A percentile compares a stretch with the other conserved stretches of the same genome.
phyloP scores from a whole-genome alignment of 2,888 invertebrate species.

The Meiosimyza platycephala region DNA sequence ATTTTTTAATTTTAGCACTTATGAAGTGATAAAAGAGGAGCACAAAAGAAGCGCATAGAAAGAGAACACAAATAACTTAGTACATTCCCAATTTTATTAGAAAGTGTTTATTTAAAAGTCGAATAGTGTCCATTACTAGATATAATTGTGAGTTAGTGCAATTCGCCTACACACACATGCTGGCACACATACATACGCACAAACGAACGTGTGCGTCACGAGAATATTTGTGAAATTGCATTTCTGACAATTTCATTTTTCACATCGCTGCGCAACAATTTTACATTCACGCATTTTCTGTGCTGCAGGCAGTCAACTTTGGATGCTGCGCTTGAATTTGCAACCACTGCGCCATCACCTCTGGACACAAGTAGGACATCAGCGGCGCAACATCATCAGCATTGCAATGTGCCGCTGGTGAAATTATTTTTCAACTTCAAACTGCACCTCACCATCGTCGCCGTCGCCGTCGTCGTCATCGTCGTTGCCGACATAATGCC shows the following conservation, averaged over 20 bases:
- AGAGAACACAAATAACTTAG: neutral
- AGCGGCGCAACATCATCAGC: neutral
- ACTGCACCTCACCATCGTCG: no score
- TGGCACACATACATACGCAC: constrained; percentile 21
- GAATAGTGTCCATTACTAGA: neutral
- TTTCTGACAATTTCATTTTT: constrained; percentile 51
- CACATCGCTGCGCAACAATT: constrained; percentile 48
- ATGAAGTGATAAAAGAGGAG: neutral
- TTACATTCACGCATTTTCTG: constrained; percentile 28
- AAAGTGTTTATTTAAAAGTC: no score
- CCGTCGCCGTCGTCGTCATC: no score
- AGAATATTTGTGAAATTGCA: constrained; percentile 41
- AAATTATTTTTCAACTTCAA: no score
- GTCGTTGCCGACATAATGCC: no score
- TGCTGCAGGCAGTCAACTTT: neutral
- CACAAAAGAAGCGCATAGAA: neutral
- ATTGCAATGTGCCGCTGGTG: neutral
- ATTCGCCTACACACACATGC: constrained; percentile 17
- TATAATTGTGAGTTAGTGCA: neutral
- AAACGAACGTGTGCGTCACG: constrained; percentile 25
- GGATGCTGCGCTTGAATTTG: no score
- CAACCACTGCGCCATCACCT: neutral
- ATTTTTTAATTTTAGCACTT: no score
- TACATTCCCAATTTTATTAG: no score
- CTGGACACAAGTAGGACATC: neutral